Evolutionary conservation across 2,113 vertebrate genomes (phyloP).

Genomic region (Rhineura floridana): DNA sequence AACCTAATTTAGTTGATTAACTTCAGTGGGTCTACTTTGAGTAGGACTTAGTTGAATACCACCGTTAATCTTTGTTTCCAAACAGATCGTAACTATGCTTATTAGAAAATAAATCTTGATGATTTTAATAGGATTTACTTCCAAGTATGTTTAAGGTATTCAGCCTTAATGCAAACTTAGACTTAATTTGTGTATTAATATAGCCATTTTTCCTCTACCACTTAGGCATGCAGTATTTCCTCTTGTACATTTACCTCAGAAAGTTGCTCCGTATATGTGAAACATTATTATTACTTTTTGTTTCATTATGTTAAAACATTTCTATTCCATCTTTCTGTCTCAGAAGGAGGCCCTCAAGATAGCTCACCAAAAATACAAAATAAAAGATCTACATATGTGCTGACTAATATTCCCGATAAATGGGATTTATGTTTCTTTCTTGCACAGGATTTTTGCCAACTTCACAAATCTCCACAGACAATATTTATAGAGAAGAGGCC

Average conservation of each 20-base stretch:
- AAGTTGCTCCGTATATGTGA: neutral
- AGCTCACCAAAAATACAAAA: neutral
- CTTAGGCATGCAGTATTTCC: neutral
- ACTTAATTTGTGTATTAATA: fast-evolving
- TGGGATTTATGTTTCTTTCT: neutral
- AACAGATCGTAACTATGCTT: neutral
- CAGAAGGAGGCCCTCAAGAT: neutral
- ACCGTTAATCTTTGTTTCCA: constrained; percentile 14
- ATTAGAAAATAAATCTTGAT: neutral
- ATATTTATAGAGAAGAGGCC: neutral
- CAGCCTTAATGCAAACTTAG: neutral
- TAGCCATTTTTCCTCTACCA: neutral
- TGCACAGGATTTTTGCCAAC: neutral
- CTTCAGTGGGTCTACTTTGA: too few species aligned
- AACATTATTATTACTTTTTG: neutral
- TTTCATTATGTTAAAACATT: too few species aligned
- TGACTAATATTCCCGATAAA: neutral
- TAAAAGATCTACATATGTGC: neutral
- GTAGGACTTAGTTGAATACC: too few species aligned
- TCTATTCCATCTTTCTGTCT: neutral
- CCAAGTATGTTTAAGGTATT: neutral
- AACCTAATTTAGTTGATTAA: too few species aligned
- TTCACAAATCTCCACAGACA: constrained; percentile 7
- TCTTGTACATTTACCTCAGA: neutral
- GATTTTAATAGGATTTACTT: neutral